Percentiles rank a stretch among this genome's conserved stretches.
phyloP scores from a whole-genome alignment of 2,888 invertebrate genomes.

The Aricia artaxerxes region DNA sequence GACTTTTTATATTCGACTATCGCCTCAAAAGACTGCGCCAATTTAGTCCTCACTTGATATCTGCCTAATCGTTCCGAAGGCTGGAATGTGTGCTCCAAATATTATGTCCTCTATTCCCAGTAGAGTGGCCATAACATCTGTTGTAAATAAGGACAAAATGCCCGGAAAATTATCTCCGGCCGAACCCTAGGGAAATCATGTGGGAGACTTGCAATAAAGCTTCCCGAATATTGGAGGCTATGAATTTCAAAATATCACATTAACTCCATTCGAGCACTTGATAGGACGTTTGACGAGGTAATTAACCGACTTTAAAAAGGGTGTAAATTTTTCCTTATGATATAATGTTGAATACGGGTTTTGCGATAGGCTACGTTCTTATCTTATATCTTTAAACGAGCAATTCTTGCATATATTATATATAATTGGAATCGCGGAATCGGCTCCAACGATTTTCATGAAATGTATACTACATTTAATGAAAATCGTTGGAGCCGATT shows the following conservation, averaged over 20 bases:
- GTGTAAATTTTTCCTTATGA: neutral
- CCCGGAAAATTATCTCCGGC: slow-evolving; percentile 23
- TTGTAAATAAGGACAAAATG: slow-evolving; percentile 30
- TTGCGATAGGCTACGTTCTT: neutral
- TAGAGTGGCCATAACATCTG: slow-evolving; percentile 28
- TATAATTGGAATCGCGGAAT: too few species aligned
- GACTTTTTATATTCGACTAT: neutral
- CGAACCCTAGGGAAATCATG: slow-evolving; percentile 25
- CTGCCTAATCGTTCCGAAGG: slow-evolving; percentile 7
- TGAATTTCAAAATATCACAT: slow-evolving; percentile 19
- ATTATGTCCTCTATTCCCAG: slow-evolving; percentile 23
- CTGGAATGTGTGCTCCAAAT: slow-evolving; percentile 5
- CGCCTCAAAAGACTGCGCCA: neutral
- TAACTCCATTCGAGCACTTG: neutral
- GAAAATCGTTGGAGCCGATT: too few species aligned
- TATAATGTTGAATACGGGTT: neutral
- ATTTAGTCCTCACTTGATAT: neutral
- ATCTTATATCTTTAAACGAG: neutral
- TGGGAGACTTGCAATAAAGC: slow-evolving; percentile 8
- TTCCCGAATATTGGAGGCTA: neutral
- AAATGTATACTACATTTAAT: too few species aligned
- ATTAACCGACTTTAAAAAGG: neutral
- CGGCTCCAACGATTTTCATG: too few species aligned
- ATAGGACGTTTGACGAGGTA: neutral
- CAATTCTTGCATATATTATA: too few species aligned